Evolutionary conservation across 2,113 vertebrate species (phyloP), one percentile per base, ranked within the genome.

Genomic region (Periophthalmus modestus): DNA sequence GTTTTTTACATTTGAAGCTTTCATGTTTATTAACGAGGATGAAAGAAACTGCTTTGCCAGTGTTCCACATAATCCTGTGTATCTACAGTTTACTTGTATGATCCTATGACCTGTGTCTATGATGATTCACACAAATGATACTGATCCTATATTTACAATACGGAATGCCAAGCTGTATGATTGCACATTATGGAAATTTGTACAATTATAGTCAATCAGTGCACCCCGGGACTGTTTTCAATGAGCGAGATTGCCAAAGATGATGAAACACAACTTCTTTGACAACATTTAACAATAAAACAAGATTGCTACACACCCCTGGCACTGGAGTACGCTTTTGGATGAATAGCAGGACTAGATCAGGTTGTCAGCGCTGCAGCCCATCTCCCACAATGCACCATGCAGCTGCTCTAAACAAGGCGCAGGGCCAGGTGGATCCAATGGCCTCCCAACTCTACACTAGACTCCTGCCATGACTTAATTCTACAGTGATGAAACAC

Each of bases 391-490:
- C 72, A 72, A 74, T 75, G 13, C 70, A 68, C 77, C 46, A 69
- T 34, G 11, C 82, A 55, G 78, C 85, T 79, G 80, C 52, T 74
- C n/a, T 83, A 82, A 85, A 83, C 84, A 86, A 75, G 77, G 86
- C 75, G 55, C 36, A 0, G 14, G 21, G 72, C 85, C 87, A 86
- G 79, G 72, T 79, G 58, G 59, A 88, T 84, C 71, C 69, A 47
- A 46, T 85, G 71, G 75, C 78, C 46, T 76, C 67, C 9, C 62
- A 68, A 19, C 58, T 66, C 50, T 70, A 71, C 4, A 61, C 70
- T 54, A 52, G 52, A 28, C 67, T 21, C 33, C 84, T 75, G 79
- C 72, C 71, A 72, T 21, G 47, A 69, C 65, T 86, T 55, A 57
- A 79, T 79, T 71, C 73, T 71, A 66, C 63, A 69, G 65, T 58